Evolutionary conservation across 2,113 vertebrate species (phyloP), one percentile per base, ranked within the genome.

Genomic region (Anolis carolinensis): DNA sequence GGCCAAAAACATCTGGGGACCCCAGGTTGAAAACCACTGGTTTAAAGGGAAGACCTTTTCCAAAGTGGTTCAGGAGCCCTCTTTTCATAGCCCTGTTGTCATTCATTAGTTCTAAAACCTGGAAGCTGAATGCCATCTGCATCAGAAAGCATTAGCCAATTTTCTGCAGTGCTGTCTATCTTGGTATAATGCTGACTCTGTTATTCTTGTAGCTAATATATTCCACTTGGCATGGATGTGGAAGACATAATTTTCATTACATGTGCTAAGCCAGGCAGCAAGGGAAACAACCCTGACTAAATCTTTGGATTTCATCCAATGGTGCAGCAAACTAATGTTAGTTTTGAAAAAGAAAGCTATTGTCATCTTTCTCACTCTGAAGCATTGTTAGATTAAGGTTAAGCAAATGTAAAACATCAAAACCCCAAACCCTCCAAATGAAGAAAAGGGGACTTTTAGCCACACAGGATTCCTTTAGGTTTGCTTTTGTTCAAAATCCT

Each of bases 251-350:
- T 95, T 96, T 93, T 94, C 92, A 94, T 95, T 93, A 91, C 89
- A 71, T 91, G 93, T 93, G 94, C 93, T 94, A 91, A 95, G 94
- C 93, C 94, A 95, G 93, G 91, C 93, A 95, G 94, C 6, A 4
- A 94, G 93, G 90, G 86, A 94, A 94, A 89, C 89, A 94, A 95
- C 89, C 93, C 83, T 91, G 92, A 88, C 94, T 95, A 93, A 96
- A 92, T 83, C 92, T 90, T 95, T 96, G 95, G 94, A 94, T 95
- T 93, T 94, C 91, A 91, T 92, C 93, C 95, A 96, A 1, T 81
- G 88, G 87, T 93, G 94, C 94, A 95, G 93, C 92, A 95, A 94
- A 94, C 88, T 92, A 88, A 91, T 93, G 93, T 94, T 95, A 90
- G 86, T 95, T 90, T 91, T 89, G 91, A 91, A 95, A 94, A 92